Conservation (phyloP, 2,888 invertebrate species). For the Kryphioiulus occultus region DNA sequence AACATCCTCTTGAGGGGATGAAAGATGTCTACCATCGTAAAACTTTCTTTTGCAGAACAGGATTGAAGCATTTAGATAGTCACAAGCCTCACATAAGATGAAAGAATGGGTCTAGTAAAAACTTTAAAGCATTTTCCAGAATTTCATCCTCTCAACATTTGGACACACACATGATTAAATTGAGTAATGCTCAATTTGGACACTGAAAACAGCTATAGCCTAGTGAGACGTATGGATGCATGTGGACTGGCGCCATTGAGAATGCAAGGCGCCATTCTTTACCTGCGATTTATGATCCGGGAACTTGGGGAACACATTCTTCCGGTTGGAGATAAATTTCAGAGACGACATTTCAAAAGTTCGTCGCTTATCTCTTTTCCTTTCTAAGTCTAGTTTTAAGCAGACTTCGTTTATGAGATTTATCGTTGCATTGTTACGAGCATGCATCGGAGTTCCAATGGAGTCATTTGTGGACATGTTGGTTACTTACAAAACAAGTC, state of each 20-base stretch:
- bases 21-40: not conserved
- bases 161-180: not conserved
- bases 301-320: slow-evolving; percentile 15
- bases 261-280: not conserved
- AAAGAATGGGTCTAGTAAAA: not conserved
- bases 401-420: slow-evolving; percentile 25
- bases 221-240: not conserved
- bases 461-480: not conserved
- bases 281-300: not conserved
- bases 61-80: not conserved
- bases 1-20: not conserved
- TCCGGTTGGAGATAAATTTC: slow-evolving; percentile 40
- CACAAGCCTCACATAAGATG: not conserved
- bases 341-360: slow-evolving; percentile 40
- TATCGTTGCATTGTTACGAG: not conserved
- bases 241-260: not conserved
- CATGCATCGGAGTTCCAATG: not conserved
- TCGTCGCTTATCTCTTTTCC: slow-evolving; percentile 24
- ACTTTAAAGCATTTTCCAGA: not conserved
- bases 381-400: not conserved
- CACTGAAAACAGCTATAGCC: not conserved
- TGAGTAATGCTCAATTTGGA: not conserved
- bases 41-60: not conserved
- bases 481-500: not conserved
- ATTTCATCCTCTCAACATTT: not conserved